Percentiles rank a stretch among this genome's conserved stretches.
Conservation (phyloP, 2,888 invertebrate genomes). For the Toxonevra muliebris region DNA sequence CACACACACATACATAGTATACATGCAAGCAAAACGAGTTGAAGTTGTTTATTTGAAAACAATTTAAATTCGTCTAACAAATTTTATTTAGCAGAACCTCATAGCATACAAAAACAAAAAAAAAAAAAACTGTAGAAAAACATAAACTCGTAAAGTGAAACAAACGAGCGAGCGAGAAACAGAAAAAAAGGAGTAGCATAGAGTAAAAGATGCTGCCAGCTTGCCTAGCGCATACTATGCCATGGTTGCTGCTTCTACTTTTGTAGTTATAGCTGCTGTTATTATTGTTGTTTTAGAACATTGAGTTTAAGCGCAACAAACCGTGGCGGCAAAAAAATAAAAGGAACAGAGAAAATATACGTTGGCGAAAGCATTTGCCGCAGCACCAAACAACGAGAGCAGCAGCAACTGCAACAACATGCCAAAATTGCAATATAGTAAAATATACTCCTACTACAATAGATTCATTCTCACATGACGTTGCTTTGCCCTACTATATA, state of each 20-base stretch:
- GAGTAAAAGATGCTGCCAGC: too few relatives aligned
- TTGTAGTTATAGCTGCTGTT: too few relatives aligned
- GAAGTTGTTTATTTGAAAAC: conserved; percentile 41
- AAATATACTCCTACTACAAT: conserved; percentile 4
- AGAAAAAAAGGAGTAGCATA: background rate
- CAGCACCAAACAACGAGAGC: background rate
- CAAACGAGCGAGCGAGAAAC: conserved; percentile 22
- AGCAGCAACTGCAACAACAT: background rate
- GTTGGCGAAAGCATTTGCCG: too few relatives aligned
- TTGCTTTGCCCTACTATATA: too few relatives aligned
- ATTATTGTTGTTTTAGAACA: too few relatives aligned
- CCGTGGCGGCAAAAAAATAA: too few relatives aligned
- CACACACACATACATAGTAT: background rate
- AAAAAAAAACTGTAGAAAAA: conserved; percentile 18
- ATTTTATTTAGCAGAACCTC: conserved; percentile 41
- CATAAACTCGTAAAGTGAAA: conserved; percentile 12
- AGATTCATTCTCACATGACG: too few relatives aligned
- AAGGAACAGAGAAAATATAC: too few relatives aligned
- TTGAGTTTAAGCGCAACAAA: too few relatives aligned
- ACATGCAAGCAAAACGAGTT: conserved; percentile 2
- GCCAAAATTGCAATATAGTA: conserved; percentile 24
- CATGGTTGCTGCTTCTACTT: too few relatives aligned
- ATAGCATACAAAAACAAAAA: conserved; percentile 8
- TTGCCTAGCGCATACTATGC: too few relatives aligned
- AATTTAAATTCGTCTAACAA: conserved; percentile 44